Base-by-base conservation (phyloP, 2,797 vertebrate species). In the Okamejei kenojei region DNA sequence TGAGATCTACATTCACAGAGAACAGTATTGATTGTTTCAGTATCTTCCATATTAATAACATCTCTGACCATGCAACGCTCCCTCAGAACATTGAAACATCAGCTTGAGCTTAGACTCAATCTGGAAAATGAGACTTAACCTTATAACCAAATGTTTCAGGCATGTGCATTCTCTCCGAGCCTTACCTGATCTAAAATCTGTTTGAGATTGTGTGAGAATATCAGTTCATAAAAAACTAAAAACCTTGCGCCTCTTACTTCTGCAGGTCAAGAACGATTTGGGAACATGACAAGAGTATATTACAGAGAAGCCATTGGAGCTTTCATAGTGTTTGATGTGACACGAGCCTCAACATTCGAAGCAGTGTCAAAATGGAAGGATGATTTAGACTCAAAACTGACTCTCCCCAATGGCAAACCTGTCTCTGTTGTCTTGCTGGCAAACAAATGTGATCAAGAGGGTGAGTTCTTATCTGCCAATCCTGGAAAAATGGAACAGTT, bases 261-360 rank as follows among this genome's bases (percentile, higher is more conserved):
- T 86, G 1, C 95, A 99, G 99, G 99, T 94, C 99, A 99, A 95
- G 99, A 99, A 94, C 97, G 99, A 92, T 99, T 99, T 95, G 99
- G 99, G 94, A 99, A 99, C 96, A 99, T 99, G 99, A 99, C 98
- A 0, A 96, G 99, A 0, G 99, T 99, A 76, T 99, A 99, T 95
- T 99, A 99, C 96, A 97, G 98, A 93, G 99, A 99, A 95, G 99
- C 99, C 93, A 97, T 99, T 97, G 99, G 99, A 73, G 99, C 98
- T 0, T 97, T 99, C 95, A 98, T 99, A 79, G 98, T 99, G 95
- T 99, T 98, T 5, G 99, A 99, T 45, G 97, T 99, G 94, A 98
- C 98, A 2, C 97, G 98, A 94, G 97, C 98, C 19, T 97, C 98
- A 0, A 98, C 99, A 0, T 99, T 99, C 93, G 99, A 99, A 95